Percentiles rank a stretch among this genome's conserved stretches.
Conservation (phyloP, 2,797 vertebrate genomes). For the Protosalanx chinensis region DNA sequence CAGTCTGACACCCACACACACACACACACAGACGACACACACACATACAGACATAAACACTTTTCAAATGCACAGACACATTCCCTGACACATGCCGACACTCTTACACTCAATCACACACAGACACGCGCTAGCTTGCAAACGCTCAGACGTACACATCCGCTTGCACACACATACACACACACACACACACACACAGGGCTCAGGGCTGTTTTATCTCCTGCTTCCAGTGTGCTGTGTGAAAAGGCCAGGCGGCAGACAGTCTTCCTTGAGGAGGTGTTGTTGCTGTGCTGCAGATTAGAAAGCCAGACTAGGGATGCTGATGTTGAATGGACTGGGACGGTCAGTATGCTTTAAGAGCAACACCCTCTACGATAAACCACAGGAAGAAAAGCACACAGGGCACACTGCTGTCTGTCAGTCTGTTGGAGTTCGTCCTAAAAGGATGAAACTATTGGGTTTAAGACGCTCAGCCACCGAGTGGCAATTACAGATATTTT, state of each 20-base stretch:
- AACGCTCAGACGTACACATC: neutral
- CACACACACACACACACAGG: conserved; percentile 25
- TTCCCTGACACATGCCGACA: neutral
- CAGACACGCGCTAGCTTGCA: neutral
- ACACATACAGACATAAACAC: neutral
- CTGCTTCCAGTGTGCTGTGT: conserved; percentile 56
- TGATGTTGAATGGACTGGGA: neutral
- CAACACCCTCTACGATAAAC: too few relatives aligned
- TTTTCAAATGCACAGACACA: neutral
- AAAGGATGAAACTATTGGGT: too few relatives aligned
- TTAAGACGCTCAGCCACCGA: too few relatives aligned
- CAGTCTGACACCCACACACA: too few relatives aligned
- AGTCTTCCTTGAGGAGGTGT: conserved; percentile 40
- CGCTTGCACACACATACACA: neutral
- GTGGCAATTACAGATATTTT: too few relatives aligned
- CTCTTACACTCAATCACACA: neutral
- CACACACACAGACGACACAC: too few relatives aligned
- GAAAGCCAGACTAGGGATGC: conserved; percentile 19
- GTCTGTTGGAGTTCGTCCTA: too few relatives aligned
- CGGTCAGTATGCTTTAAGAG: neutral
- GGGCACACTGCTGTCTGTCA: too few relatives aligned
- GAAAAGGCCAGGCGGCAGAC: conserved; percentile 49
- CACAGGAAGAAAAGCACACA: neutral
- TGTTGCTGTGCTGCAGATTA: conserved; percentile 20
- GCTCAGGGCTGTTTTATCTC: conserved; percentile 61